phyloP scores from a whole-genome alignment of 2,888 invertebrate species.

The Galeopsomyia nigrocyanea region DNA sequence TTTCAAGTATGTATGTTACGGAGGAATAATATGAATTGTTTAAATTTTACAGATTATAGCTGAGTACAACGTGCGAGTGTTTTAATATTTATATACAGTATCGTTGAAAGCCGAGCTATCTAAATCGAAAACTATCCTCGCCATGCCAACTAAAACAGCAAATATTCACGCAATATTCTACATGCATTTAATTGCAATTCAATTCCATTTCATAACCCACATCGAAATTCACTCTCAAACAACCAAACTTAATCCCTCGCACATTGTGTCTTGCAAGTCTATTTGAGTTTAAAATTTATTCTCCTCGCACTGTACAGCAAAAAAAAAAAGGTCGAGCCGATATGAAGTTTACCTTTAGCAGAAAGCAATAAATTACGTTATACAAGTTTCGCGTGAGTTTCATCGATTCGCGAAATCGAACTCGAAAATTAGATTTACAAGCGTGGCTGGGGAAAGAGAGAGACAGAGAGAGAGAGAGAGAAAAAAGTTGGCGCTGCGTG shows the following conservation, averaged over 20 bases:
- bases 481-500: slow-evolving; percentile 18
- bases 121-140: too few species aligned
- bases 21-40: too few species aligned
- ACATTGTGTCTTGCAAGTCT: slow-evolving; percentile 15
- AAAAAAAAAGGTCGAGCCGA: slow-evolving; percentile 15
- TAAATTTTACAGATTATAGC: too few species aligned
- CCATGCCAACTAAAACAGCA: too few species aligned
- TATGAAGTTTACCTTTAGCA: slow-evolving; percentile 35
- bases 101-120: too few species aligned
- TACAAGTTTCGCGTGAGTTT: slow-evolving; percentile 43
- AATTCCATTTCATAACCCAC: too few species aligned
- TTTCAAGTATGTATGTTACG: too few species aligned
- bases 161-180: too few species aligned
- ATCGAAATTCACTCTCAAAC: background rate
- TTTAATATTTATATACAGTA: too few species aligned
- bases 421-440: slow-evolving; percentile 45
- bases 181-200: too few species aligned
- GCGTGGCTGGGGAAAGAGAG: too few species aligned
- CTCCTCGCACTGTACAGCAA: background rate
- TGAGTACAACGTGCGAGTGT: too few species aligned
- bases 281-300: slow-evolving; percentile 36
- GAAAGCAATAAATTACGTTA: slow-evolving; percentile 38
- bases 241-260: background rate
- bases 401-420: slow-evolving; percentile 43
- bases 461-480: background rate